These are phyloP conservation scores for Philopotamus ludificatus DNA, from an alignment of 1,140 invertebrate genomes.

Conservation along the genomic window DNA sequence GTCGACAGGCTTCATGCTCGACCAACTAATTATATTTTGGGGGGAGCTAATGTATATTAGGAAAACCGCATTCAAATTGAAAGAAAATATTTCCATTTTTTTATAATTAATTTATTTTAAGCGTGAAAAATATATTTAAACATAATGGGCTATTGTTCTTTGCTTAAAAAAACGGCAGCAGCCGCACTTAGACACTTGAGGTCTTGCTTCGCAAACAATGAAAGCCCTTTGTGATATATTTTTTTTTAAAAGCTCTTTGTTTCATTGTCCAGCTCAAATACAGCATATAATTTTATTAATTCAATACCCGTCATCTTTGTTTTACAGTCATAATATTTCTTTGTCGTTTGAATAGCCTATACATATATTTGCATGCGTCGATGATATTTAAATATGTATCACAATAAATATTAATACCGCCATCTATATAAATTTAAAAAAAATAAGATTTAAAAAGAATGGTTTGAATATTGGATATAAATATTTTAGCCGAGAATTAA, in stretches of 20 bases:
- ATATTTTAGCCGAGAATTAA: no score
- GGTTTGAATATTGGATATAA: no score
- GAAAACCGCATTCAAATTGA: background rate
- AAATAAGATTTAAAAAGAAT: no score
- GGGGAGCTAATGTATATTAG: background rate
- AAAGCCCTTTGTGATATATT: constrained; percentile 2
- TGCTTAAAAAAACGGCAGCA: background rate
- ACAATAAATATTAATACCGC: no score
- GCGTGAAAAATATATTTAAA: background rate
- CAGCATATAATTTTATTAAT: constrained; percentile 1
- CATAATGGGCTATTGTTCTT: background rate
- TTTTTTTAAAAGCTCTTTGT: background rate
- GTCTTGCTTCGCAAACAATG: constrained; percentile 2
- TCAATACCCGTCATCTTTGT: constrained; percentile 1
- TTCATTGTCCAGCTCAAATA: constrained; percentile 4
- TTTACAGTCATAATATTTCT: background rate
- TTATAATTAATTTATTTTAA: background rate
- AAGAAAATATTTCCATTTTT: background rate
- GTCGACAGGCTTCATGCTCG: constrained; percentile 17
- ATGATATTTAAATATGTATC: no score
- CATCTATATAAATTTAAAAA: no score
- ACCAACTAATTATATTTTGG: background rate
- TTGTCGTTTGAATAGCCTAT: background rate
- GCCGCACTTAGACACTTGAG: constrained; percentile 12
- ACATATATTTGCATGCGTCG: background rate